Evolutionary conservation across 2,888 invertebrate genomes (phyloP).

Genomic region (Drosophila diplacantha): DNA sequence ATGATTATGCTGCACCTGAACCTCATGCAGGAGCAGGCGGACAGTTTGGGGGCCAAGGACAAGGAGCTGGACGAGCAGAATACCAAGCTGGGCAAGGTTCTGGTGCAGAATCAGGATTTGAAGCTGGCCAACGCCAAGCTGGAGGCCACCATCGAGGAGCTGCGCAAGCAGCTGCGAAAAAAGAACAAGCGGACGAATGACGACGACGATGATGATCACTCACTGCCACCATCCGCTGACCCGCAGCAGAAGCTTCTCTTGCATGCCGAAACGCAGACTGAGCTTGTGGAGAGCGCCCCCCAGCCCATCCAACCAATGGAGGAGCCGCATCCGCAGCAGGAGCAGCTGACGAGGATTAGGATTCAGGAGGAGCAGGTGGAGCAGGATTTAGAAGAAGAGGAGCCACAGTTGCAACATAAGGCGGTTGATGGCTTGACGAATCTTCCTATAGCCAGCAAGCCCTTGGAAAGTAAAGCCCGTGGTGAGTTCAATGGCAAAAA

Average conservation of each 20-base stretch:
- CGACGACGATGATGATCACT: constrained; percentile 49
- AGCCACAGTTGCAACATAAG: constrained; percentile 7
- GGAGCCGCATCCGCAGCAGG: constrained; percentile 1
- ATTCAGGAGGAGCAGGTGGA: neutral
- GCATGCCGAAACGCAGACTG: constrained; percentile 51
- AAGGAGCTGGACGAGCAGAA: constrained; percentile 84
- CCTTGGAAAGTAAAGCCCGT: constrained; percentile 38
- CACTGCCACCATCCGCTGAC: constrained; percentile 45
- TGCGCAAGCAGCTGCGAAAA: constrained; percentile 57
- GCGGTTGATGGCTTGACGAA: constrained; percentile 22
- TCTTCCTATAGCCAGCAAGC: constrained; percentile 25
- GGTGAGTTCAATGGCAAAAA: constrained; percentile 60
- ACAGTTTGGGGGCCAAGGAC: constrained; percentile 88
- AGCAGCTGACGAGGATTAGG: neutral
- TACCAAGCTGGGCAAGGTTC: constrained; percentile 89
- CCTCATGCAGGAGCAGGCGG: constrained; percentile 93
- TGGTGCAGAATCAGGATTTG: constrained; percentile 70
- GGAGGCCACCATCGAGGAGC: constrained; percentile 60
- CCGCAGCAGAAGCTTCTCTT: constrained; percentile 55
- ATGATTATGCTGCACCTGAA: constrained; percentile 90
- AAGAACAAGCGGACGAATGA: constrained; percentile 46
- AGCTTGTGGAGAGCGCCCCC: constrained; percentile 5
- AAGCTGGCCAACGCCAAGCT: constrained; percentile 79
- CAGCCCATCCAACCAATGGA: constrained; percentile 2
- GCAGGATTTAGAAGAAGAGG: constrained; percentile 6